A percentile compares a stretch with the other conserved stretches of the same genome.
Conservation (phyloP, 2,113 vertebrate genomes). For the Sander lucioperca region DNA sequence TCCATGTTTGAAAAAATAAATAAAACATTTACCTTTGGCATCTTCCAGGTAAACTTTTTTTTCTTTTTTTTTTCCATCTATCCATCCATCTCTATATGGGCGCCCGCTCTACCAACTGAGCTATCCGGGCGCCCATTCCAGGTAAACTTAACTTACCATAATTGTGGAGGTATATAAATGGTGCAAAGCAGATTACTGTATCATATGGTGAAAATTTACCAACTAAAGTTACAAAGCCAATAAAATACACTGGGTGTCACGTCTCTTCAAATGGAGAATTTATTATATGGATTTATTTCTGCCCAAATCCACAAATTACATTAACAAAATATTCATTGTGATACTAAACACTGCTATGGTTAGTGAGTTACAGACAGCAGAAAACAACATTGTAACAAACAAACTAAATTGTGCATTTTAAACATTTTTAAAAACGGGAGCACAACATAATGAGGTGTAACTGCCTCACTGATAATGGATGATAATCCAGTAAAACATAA, state of each 20-base stretch:
- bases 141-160: not conserved
- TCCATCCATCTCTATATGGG: too few relatives aligned
- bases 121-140: not conserved
- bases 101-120: too few relatives aligned
- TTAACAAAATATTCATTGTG: conserved; percentile 2
- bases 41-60: too few relatives aligned
- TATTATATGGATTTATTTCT: conserved; percentile 35
- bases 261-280: conserved; percentile 40
- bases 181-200: not conserved
- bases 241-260: not conserved
- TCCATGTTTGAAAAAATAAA: too few relatives aligned
- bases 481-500: not conserved
- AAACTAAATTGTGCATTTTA: not conserved
- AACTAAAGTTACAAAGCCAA: not conserved
- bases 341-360: not conserved
- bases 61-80: too few relatives aligned
- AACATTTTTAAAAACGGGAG: conserved; percentile 5
- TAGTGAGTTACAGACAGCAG: not conserved
- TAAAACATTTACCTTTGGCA: too few relatives aligned
- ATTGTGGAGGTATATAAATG: not conserved
- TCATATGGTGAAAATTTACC: not conserved
- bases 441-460: not conserved
- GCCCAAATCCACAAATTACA: not conserved
- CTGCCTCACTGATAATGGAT: not conserved
- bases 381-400: not conserved